Evolutionary conservation across 2,888 invertebrate genomes (phyloP).

Genomic region (Venusia cambrica): DNA sequence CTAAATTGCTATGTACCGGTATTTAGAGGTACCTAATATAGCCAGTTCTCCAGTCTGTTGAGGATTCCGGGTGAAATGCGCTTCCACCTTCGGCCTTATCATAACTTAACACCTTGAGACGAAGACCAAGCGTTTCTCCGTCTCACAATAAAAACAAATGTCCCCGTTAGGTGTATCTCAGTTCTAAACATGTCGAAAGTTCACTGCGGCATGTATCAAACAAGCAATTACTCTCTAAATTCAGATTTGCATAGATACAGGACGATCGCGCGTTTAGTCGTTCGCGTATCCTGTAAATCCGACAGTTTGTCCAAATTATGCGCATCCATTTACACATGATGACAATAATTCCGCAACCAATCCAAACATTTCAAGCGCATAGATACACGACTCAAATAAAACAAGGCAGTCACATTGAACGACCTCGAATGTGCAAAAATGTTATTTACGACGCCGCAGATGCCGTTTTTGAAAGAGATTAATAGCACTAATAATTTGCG

Average conservation of each 20-base stretch:
- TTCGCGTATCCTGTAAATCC: slow-evolving; percentile 53
- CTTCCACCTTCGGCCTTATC: too few relatives aligned
- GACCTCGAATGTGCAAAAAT: slow-evolving; percentile 30
- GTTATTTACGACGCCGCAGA: slow-evolving; percentile 31
- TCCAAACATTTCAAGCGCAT: slow-evolving; percentile 15
- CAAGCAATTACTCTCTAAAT: slow-evolving; percentile 60
- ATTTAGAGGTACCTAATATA: too few relatives aligned
- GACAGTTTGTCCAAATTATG: slow-evolving; percentile 60
- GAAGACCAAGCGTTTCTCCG: too few relatives aligned
- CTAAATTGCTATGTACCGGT: too few relatives aligned
- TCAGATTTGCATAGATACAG: slow-evolving; percentile 60
- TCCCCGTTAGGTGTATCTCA: too few relatives aligned
- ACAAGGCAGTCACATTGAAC: slow-evolving; percentile 35
- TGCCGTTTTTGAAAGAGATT: slow-evolving; percentile 36
- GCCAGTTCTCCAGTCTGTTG: too few relatives aligned
- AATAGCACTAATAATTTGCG: slow-evolving; percentile 38
- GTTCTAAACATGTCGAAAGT: slow-evolving; percentile 11
- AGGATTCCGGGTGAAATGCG: too few relatives aligned
- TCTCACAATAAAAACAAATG: too few relatives aligned
- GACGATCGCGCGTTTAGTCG: slow-evolving; percentile 44
- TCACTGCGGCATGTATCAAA: slow-evolving; percentile 44
- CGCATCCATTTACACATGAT: slow-evolving; percentile 50
- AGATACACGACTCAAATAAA: slow-evolving; percentile 23
- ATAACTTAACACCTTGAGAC: too few relatives aligned
- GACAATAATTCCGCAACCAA: slow-evolving; percentile 27